Evolutionary conservation across 1,140 invertebrate species (phyloP).

Genomic region (Drosophila kikkawai): DNA sequence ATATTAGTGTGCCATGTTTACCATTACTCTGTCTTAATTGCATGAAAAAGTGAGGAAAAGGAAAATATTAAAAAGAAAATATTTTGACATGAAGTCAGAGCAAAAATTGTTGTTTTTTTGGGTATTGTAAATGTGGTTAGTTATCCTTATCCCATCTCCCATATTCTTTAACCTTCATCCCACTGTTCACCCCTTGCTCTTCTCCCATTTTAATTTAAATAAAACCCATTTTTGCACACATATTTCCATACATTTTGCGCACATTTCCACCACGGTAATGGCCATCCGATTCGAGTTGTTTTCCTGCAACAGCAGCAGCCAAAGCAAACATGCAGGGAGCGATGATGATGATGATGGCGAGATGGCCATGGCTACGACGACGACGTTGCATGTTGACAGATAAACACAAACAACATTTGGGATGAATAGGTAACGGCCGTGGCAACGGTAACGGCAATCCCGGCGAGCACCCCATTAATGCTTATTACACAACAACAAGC

Average conservation of each 20-base stretch:
- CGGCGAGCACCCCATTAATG: conserved; percentile 69
- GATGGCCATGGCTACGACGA: conserved; percentile 28
- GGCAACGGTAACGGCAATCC: conserved; percentile 48
- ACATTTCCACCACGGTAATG: conserved; percentile 15
- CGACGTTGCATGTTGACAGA: conserved; percentile 79
- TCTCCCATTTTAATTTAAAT: not conserved
- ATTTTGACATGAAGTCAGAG: not conserved
- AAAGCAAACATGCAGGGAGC: conserved; percentile 45
- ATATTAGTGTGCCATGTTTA: not conserved
- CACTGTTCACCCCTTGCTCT: not conserved
- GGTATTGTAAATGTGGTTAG: no score
- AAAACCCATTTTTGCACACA: not conserved
- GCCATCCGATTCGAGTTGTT: conserved; percentile 33
- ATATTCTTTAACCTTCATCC: no score
- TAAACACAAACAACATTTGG: conserved; percentile 78
- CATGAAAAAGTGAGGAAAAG: not conserved
- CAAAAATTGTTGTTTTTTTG: no score
- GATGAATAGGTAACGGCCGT: conserved; percentile 67
- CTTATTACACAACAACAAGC: conserved; percentile 74
- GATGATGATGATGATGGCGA: conserved; percentile 11
- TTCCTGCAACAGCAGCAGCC: conserved; percentile 27
- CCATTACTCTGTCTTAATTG: not conserved
- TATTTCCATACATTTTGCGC: not conserved
- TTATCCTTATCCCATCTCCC: not conserved
- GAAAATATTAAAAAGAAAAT: no score